Evolutionary conservation across 1,140 invertebrate species (phyloP).

Genomic region (Euschistus heros): DNA sequence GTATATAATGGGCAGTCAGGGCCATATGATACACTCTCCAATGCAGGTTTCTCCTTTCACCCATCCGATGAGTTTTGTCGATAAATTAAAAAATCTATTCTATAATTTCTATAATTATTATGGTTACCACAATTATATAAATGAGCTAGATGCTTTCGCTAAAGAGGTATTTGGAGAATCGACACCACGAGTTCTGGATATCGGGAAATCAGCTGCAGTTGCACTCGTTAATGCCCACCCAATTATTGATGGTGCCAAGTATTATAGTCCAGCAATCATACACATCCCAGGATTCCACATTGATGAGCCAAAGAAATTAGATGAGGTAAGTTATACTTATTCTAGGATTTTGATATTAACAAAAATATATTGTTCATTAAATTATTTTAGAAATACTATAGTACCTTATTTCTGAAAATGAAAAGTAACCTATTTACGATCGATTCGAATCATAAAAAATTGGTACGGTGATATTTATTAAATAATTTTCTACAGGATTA

Average conservation of each 20-base stretch:
- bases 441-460: too few relatives aligned
- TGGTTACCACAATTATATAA: neutral
- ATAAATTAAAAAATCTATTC: conserved; percentile 42
- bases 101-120: neutral
- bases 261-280: conserved; percentile 39
- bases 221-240: conserved; percentile 46
- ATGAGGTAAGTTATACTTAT: too few relatives aligned
- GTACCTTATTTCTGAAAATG: too few relatives aligned
- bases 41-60: conserved; percentile 38
- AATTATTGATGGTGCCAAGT: conserved; percentile 38
- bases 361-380: too few relatives aligned
- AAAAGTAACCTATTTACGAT: too few relatives aligned
- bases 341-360: too few relatives aligned
- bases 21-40: conserved; percentile 41
- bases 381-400: too few relatives aligned
- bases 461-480: too few relatives aligned
- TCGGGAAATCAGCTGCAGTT: conserved; percentile 39
- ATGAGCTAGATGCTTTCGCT: conserved; percentile 33
- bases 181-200: conserved; percentile 38
- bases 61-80: conserved; percentile 43
- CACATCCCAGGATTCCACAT: conserved; percentile 50
- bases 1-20: conserved; percentile 23
- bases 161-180: conserved; percentile 37
- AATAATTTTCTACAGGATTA: too few relatives aligned
- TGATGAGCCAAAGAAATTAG: conserved; percentile 27